Evolutionary conservation across 2,888 invertebrate species (phyloP), one percentile per base, ranked within the genome.

Genomic region (Aelia acuminata): DNA sequence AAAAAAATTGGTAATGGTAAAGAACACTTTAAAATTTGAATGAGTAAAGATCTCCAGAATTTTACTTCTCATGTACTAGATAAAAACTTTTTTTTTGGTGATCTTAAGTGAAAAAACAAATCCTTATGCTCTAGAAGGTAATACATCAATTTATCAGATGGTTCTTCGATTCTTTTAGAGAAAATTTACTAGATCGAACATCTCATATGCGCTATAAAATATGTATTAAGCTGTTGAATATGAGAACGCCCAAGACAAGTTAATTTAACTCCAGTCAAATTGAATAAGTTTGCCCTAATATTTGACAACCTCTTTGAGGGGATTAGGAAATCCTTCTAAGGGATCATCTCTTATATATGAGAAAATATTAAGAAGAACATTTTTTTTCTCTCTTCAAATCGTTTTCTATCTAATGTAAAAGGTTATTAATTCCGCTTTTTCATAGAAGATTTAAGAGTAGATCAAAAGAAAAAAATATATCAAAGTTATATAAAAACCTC

Each of bases 271-370:
- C 18, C 31, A 70, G 31, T 70, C 63, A 70, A 35, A 4, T 22
- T 35, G 63, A 70, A 70, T 70, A 35, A 70, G 63, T 35, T 70
- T 18, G 18, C 20, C 35, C 63, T 35, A 4, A 70, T 70, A 35
- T 70, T 70, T 70, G 31, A 70, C 31, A 70, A 35, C 7, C 35
- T 35, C 31, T 70, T 70, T 35, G 31, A 35, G 35, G 31, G 35
- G 63, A 70, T 35, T 70, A 70, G 63, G 10, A 70, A 35, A 70
- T 70, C 31, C 18, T 20, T 35, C 63, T 35, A 7, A 35, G 35
- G 20, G 63, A 35, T 70, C 63, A 70, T 70, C 63, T 35, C 63
- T 70, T 35, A 35, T 70, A 70, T 70, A 70, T 70, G 63, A 70
- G 63, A 70, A 70, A 70, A 35, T 70, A 31, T 20, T 20, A 70